phyloP scores from a whole-genome alignment of 1,140 invertebrate species.

The Leptinotarsa lineolata region DNA sequence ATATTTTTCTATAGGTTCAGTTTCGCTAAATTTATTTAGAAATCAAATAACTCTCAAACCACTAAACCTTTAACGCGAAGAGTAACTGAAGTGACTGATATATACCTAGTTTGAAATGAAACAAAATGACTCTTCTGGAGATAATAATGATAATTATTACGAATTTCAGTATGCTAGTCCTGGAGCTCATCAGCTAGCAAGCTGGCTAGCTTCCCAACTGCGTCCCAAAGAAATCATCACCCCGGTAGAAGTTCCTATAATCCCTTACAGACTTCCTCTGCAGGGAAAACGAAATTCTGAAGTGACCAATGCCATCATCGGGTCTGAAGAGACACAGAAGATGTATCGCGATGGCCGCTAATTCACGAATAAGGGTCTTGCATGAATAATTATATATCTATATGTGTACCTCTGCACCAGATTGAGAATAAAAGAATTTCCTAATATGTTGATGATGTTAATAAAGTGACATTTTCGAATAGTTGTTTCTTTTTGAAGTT shows the following conservation, averaged over 20 bases:
- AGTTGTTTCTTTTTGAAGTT: background rate
- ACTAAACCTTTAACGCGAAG: too few species aligned
- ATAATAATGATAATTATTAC: too few species aligned
- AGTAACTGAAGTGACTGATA: too few species aligned
- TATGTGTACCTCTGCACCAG: slow-evolving; percentile 9
- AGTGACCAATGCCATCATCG: slow-evolving; percentile 51
- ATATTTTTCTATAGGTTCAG: too few species aligned
- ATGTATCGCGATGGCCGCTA: slow-evolving; percentile 48
- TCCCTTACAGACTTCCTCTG: slow-evolving; percentile 44
- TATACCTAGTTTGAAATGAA: too few species aligned
- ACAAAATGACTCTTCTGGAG: too few species aligned
- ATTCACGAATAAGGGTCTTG: background rate
- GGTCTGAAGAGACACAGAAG: slow-evolving; percentile 48
- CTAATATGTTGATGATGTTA: background rate
- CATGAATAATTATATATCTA: background rate
- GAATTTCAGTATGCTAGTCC: slow-evolving; percentile 44
- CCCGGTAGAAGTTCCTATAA: slow-evolving; percentile 42
- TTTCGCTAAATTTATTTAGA: too few species aligned
- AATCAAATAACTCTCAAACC: too few species aligned
- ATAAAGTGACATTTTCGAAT: background rate
- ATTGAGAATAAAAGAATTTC: slow-evolving; percentile 15
- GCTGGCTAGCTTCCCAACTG: slow-evolving; percentile 46
- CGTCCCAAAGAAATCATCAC: slow-evolving; percentile 41
- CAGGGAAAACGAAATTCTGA: slow-evolving; percentile 51
- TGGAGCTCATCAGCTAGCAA: slow-evolving; percentile 49